Evolutionary conservation across 2,888 invertebrate species (phyloP).

Genomic region (Pardosa pseudoannulata): DNA sequence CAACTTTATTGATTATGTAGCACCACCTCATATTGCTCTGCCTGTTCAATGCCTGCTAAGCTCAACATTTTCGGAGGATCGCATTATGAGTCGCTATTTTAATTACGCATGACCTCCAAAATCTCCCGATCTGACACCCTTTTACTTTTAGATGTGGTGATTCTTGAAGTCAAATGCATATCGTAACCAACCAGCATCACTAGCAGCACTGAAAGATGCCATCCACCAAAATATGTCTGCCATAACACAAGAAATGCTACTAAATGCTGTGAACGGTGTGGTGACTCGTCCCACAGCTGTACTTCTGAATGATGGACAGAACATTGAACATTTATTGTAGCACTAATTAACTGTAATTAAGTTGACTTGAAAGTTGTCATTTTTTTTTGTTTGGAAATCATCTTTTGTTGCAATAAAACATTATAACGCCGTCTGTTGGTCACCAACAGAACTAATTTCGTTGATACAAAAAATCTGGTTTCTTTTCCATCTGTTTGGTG

Average conservation of each 20-base stretch:
- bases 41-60: not conserved
- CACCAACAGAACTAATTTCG: not conserved
- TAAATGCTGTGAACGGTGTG: constrained; percentile 14
- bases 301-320: constrained; percentile 10
- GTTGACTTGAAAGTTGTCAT: not conserved
- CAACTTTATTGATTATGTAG: not conserved
- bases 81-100: constrained; percentile 3
- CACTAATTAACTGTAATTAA: too few relatives aligned
- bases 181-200: not conserved
- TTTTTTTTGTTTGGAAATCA: constrained; percentile 1
- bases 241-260: not conserved
- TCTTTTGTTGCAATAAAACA: constrained; percentile 7
- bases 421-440: not conserved
- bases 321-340: constrained; percentile 2
- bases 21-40: not conserved
- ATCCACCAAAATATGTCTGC: constrained; percentile 1
- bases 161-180: constrained; percentile 16
- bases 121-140: constrained; percentile 10
- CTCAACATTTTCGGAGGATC: constrained; percentile 6
- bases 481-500: too few relatives aligned
- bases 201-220: constrained; percentile 14
- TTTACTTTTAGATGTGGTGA: not conserved
- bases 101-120: not conserved
- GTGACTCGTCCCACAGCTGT: not conserved
- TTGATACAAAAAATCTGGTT: too few relatives aligned